Evolutionary conservation across 2,113 vertebrate genomes (phyloP), one percentile per base, ranked within the genome.

Genomic region (Toxotes chatareus): DNA sequence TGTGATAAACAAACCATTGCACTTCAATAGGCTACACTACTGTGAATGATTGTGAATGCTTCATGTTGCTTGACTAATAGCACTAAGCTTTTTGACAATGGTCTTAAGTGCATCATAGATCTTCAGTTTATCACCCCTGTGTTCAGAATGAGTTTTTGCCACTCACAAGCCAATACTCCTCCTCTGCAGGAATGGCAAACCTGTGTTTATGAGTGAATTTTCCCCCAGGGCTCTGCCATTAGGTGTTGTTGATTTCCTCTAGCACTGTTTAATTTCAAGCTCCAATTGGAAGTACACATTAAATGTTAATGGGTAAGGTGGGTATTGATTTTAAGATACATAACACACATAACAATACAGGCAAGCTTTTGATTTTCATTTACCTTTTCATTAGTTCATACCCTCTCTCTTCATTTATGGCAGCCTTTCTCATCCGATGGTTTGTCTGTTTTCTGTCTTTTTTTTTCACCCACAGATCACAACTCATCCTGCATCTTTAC

Each of bases 261-360:
- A 92, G 93, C 90, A 87, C 91, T 91, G 89, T 94, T 94, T 94
- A 95, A 95, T 94, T 95, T 93, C 93, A 93, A 89, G 89, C 91
- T 91, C 88, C 91, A 91, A 93, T 91, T 90, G 92, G 87, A 94
- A 90, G 90, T 92, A 83, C 89, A 88, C 92, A 94, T 95, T 94
- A 93, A 94, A 94, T 91, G 88, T 93, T 94, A 94, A 95, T 93
- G 88, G 91, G 72, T 87, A 90, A 93, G 93, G 88, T 93, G 75
- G 88, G 83, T 94, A 94, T 95, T 93, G 94, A 95, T 94, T 94
- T 93, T 88, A 90, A 91, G 91, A 94, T 95, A 94, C 94, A 95
- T 94, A 95, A 94, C 91, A 88, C 63, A 68, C 93, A 91, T 89
- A 94, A 93, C 91, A 91, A 93, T 92, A 93, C 79, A 90, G 85